Percentiles rank a stretch among this genome's conserved stretches.
These are phyloP conservation scores for Genyomyrus donnyi DNA, from an alignment of 2,113 vertebrate genomes.

Conservation along the genomic window DNA sequence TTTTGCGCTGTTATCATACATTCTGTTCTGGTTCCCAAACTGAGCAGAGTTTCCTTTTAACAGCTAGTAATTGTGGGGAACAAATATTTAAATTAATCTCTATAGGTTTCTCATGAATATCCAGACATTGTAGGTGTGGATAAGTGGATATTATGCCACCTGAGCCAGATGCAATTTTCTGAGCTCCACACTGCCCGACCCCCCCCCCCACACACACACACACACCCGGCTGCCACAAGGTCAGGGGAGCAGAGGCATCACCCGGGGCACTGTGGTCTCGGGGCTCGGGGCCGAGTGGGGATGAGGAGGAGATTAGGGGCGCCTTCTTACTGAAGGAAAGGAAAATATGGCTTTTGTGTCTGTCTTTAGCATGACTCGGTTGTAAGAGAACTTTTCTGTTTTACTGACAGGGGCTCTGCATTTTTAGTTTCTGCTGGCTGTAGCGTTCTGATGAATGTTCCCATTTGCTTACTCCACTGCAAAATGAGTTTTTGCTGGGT, in stretches of 20 bases:
- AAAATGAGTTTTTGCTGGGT: background rate
- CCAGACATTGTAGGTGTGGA: slow-evolving; percentile 39
- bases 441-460: background rate
- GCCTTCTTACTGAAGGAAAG: background rate
- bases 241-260: background rate
- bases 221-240: background rate
- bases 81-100: slow-evolving; percentile 17
- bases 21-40: background rate
- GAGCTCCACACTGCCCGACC: slow-evolving; percentile 13
- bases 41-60: background rate
- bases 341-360: background rate
- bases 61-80: slow-evolving; percentile 12
- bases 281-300: slow-evolving; percentile 36
- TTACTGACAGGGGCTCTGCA: background rate
- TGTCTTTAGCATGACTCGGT: background rate
- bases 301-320: slow-evolving; percentile 18
- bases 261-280: slow-evolving; percentile 2
- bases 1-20: background rate
- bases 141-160: slow-evolving; percentile 33
- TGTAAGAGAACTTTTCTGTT: background rate
- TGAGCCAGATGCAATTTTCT: slow-evolving; percentile 31
- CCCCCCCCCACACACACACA: background rate
- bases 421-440: background rate
- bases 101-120: slow-evolving; percentile 36
- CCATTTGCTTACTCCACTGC: background rate